Evolutionary conservation across 30 jellyfish, hydroid and myxozoan genomes (phyloP), one percentile per base, ranked within the genome.

Genomic region (Chrysaora quinquecirrha): DNA sequence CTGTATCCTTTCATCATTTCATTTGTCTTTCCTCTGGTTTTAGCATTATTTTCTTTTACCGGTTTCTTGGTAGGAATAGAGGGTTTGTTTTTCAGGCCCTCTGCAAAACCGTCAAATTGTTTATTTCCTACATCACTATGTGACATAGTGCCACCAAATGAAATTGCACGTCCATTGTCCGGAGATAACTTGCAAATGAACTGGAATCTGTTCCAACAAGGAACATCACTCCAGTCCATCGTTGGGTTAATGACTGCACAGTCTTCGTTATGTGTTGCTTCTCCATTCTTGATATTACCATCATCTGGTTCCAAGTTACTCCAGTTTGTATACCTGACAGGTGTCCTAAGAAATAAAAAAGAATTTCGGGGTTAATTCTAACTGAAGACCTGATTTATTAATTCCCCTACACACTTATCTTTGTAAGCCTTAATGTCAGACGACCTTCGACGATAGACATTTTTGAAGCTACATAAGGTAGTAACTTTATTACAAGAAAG

Each of bases 171-270:
- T 19, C 96, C 90, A 52, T 75, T 69, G 78, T 79, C 90, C 18
- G 96, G 96, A 7, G 35, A 58, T 16, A 88, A 54, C 48, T 93
- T 93, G 94, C 98, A 93, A 35, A 93, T 87, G 63, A 66, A 93
- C 74, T 66, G 87, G 76, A 76, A 83, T 16, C 90, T 71, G 77
- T 77, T 76, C 90, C 93, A 80, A 87, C 98, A 93, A 0, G 93
- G 96, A 30, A 93, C 97, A 64, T 93, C 98, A 63, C 96, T 93
- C 98, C 98, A 93, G 79, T 93, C 98, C 88, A 80, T 50, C 24
- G 87, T 87, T 61, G 93, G 87, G 60, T 87, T 76, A 31, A 93
- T 75, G 7, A 93, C 90, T 0, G 98, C 96, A 49, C 98, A 93
- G 73, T 93, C 98, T 73, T 93, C 98, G 74, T 93, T 87, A 71